Evolutionary conservation across 2,888 invertebrate species (phyloP).

Genomic region (Chrysotoxum bicinctum): DNA sequence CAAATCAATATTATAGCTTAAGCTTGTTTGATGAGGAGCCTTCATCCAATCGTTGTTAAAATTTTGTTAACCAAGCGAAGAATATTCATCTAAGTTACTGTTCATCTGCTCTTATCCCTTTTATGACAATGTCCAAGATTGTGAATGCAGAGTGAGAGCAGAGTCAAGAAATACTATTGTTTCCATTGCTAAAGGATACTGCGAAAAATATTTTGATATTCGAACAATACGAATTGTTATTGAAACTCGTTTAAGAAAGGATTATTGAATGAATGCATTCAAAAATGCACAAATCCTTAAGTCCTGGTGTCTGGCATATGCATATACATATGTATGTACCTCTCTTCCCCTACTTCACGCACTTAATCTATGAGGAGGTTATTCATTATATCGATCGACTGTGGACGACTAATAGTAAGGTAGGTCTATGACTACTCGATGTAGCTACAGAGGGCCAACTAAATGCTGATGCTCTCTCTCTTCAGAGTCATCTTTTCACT

Average conservation of each 20-base stretch:
- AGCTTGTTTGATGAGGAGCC: no score
- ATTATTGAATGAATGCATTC: neutral
- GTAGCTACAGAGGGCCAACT: constrained; percentile 52
- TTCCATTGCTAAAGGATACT: no score
- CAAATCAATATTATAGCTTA: no score
- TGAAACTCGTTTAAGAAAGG: neutral
- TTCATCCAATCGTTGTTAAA: no score
- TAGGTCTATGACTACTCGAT: constrained; percentile 21
- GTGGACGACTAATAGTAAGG: neutral
- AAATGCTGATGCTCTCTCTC: constrained; percentile 22
- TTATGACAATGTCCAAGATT: no score
- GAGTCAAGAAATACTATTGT: no score
- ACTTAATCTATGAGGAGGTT: neutral
- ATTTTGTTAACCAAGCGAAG: no score
- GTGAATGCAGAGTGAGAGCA: no score
- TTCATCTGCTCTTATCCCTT: no score
- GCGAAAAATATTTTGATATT: no score
- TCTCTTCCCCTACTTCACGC: neutral
- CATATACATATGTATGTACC: neutral
- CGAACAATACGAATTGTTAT: neutral
- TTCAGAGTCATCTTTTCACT: constrained; percentile 19
- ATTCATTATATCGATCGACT: constrained; percentile 53
- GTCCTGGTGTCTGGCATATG: neutral
- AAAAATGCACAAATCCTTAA: neutral
- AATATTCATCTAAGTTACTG: no score